Conservation (phyloP, 2,888 invertebrate genomes). For the Melikaiella ostensackeni region DNA sequence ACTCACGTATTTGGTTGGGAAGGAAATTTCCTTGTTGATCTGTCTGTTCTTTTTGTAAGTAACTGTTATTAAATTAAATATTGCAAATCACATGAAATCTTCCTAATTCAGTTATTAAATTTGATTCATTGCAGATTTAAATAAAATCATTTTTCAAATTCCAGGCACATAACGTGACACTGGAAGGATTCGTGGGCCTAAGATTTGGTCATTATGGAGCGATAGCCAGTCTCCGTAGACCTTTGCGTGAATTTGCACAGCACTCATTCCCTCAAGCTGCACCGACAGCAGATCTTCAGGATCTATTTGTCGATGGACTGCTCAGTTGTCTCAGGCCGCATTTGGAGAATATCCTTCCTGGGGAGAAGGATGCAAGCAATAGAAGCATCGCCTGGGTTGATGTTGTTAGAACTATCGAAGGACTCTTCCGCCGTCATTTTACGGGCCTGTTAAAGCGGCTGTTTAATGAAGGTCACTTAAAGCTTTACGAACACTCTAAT, state of each 20-base stretch:
- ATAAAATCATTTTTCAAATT: conserved; percentile 21
- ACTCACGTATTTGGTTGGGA: conserved; percentile 39
- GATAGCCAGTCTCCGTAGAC: conserved; percentile 60
- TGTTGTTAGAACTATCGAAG: conserved; percentile 60
- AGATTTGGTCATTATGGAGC: conserved; percentile 57
- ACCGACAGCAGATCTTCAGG: conserved; percentile 51
- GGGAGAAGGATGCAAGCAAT: conserved; percentile 50
- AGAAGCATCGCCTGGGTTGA: conserved; percentile 52
- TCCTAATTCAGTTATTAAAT: not conserved
- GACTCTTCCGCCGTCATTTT: conserved; percentile 56
- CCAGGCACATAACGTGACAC: conserved; percentile 62
- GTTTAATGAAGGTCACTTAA: conserved; percentile 57
- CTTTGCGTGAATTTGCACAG: conserved; percentile 61
- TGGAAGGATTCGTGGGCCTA: conserved; percentile 58
- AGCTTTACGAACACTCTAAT: conserved; percentile 19
- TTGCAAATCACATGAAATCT: not conserved
- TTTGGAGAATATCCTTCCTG: conserved; percentile 55
- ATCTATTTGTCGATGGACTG: conserved; percentile 58
- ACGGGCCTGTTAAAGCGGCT: conserved; percentile 56
- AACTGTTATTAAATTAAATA: conserved; percentile 7
- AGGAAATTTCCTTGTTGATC: conserved; percentile 58
- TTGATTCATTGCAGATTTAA: not conserved
- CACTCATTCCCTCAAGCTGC: conserved; percentile 57
- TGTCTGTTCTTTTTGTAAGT: conserved; percentile 60
- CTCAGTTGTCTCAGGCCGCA: conserved; percentile 58